Conservation (phyloP, 2,888 invertebrate species). For the Melinopterus prodromus region DNA sequence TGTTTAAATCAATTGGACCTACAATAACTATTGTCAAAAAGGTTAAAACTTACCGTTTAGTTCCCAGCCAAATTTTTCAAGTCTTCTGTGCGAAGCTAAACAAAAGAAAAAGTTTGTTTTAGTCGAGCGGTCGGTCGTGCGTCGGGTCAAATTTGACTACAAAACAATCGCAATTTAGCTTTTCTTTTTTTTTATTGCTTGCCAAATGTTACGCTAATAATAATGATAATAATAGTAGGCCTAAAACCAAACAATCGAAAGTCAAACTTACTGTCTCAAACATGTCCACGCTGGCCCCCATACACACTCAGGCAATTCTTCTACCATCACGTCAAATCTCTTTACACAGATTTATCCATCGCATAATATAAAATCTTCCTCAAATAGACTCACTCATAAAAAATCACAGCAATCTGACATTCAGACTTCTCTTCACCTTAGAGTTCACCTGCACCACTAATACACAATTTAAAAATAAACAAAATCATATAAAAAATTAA, state of each 20-base stretch:
- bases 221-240: not conserved
- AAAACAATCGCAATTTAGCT: not conserved
- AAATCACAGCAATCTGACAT: not conserved
- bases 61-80: not conserved
- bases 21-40: not conserved
- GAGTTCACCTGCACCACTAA: not conserved
- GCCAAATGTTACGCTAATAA: not conserved
- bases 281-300: not conserved
- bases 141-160: not conserved
- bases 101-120: not conserved
- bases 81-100: not conserved
- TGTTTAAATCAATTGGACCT: not conserved
- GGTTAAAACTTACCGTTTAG: not conserved
- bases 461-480: not conserved
- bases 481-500: not conserved
- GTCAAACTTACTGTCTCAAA: not conserved
- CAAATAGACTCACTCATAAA: not conserved
- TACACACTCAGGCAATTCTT: slow-evolving; percentile 4
- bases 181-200: not conserved
- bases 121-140: not conserved
- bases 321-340: slow-evolving; percentile 4
- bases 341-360: not conserved
- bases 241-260: slow-evolving; percentile 4
- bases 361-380: not conserved
- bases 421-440: not conserved